Conservation (phyloP, 2,797 vertebrate species). For the Amphiprion clarkii region DNA sequence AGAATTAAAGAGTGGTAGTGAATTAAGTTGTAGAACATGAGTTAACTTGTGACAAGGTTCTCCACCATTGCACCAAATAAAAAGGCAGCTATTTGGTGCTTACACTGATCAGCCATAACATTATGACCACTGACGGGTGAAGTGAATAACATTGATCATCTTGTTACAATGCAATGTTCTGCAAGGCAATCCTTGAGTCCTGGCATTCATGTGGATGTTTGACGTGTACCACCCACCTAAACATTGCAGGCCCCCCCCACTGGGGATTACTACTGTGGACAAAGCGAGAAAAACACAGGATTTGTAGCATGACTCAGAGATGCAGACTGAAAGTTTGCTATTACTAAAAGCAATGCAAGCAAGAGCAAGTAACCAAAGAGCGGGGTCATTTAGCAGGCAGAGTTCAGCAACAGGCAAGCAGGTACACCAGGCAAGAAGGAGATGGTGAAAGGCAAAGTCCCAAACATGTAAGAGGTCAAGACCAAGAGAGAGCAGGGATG, state of each 20-base stretch:
- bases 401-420: neutral
- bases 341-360: neutral
- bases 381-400: neutral
- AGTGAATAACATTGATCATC: too few species aligned
- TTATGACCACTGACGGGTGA: too few species aligned
- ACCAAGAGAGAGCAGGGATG: neutral
- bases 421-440: neutral
- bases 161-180: too few species aligned
- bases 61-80: neutral
- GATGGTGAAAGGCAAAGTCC: neutral
- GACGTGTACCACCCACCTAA: too few species aligned
- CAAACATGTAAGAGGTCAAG: conserved; percentile 4
- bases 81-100: neutral
- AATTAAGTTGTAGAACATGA: conserved; percentile 3
- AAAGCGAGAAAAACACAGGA: neutral
- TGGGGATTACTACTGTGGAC: too few species aligned
- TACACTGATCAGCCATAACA: too few species aligned
- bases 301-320: neutral
- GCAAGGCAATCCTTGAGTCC: too few species aligned
- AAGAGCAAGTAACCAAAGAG: neutral
- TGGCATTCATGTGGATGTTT: too few species aligned
- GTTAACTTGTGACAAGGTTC: neutral
- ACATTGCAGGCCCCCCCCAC: too few species aligned
- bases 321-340: neutral
- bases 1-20: neutral